Evolutionary conservation across 37 sponge, comb jelly and placozoan species (phyloP).

Genomic region (Eunapius fragilis): DNA sequence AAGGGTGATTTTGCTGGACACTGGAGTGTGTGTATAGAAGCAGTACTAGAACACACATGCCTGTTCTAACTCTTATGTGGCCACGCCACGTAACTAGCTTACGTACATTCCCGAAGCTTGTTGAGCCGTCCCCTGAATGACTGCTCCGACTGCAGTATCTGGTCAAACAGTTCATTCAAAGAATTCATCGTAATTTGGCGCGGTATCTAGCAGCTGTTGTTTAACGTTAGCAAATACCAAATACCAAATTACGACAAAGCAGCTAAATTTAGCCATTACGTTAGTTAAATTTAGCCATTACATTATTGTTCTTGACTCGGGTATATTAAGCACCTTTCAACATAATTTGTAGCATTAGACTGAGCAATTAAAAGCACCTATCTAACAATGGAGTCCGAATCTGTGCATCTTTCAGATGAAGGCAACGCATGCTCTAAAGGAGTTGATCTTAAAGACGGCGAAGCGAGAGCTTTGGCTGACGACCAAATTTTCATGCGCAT

Average conservation of each 20-base stretch:
- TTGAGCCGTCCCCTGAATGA: slow-evolving; percentile 46
- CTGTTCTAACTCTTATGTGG: background rate
- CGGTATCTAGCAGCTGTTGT: background rate
- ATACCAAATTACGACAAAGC: background rate
- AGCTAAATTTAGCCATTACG: background rate
- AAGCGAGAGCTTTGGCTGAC: background rate
- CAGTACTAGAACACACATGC: no score
- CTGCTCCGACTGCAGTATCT: slow-evolving; percentile 72
- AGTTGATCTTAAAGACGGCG: background rate
- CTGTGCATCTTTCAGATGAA: background rate
- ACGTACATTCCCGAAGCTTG: slow-evolving; percentile 55
- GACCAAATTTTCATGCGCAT: background rate
- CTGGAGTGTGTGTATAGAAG: background rate
- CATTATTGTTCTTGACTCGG: background rate
- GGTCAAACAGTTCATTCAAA: slow-evolving; percentile 76
- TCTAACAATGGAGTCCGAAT: background rate
- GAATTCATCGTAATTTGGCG: slow-evolving; percentile 33
- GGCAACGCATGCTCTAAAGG: background rate
- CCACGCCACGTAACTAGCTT: background rate
- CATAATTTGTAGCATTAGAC: background rate
- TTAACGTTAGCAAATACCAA: background rate
- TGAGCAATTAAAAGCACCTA: background rate
- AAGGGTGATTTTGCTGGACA: no score
- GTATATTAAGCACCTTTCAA: background rate
- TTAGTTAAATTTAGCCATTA: no score